Conservation (phyloP, 2,113 vertebrate genomes). For the Elgaria multicarinata region DNA sequence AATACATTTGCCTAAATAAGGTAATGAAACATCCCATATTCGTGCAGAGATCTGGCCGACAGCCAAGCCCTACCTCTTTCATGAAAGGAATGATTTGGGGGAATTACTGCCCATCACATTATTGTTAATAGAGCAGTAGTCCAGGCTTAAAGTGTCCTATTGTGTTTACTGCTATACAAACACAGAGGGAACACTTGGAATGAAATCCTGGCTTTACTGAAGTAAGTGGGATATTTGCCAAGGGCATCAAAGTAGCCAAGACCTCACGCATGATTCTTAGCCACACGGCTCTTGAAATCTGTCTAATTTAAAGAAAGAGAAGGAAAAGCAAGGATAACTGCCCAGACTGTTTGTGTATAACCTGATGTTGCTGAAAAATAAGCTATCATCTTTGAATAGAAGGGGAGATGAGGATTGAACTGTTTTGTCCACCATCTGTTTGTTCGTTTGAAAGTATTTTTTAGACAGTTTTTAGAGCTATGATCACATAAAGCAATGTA, state of each 20-base stretch:
- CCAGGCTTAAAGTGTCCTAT: slow-evolving; percentile 27
- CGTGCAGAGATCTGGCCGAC: slow-evolving; percentile 50
- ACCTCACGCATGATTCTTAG: not conserved
- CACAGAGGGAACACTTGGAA: slow-evolving; percentile 16
- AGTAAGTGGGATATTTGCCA: not conserved
- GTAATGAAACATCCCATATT: slow-evolving; percentile 65
- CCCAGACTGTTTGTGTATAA: not conserved
- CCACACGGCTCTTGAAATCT: slow-evolving; percentile 57
- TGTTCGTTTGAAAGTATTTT: slow-evolving; percentile 1
- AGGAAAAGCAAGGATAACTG: not conserved
- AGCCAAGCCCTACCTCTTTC: slow-evolving; percentile 56
- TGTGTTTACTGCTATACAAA: slow-evolving; percentile 14
- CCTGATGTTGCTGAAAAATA: fast-evolving
- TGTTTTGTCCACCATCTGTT: slow-evolving; percentile 30
- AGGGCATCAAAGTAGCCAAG: not conserved
- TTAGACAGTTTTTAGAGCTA: not conserved
- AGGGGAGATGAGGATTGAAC: slow-evolving; percentile 35
- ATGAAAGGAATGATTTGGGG: slow-evolving; percentile 50
- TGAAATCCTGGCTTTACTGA: not conserved
- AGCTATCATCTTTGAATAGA: not conserved
- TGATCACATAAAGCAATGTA: not conserved
- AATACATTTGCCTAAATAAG: slow-evolving; percentile 66
- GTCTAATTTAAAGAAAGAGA: slow-evolving; percentile 27
- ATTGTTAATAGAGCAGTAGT: slow-evolving; percentile 38
- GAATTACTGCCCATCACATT: slow-evolving; percentile 36